A percentile compares a stretch with the other conserved stretches of the same genome.
phyloP scores from a whole-genome alignment of 2,113 vertebrate species.

The Poicephalus meyeri region DNA sequence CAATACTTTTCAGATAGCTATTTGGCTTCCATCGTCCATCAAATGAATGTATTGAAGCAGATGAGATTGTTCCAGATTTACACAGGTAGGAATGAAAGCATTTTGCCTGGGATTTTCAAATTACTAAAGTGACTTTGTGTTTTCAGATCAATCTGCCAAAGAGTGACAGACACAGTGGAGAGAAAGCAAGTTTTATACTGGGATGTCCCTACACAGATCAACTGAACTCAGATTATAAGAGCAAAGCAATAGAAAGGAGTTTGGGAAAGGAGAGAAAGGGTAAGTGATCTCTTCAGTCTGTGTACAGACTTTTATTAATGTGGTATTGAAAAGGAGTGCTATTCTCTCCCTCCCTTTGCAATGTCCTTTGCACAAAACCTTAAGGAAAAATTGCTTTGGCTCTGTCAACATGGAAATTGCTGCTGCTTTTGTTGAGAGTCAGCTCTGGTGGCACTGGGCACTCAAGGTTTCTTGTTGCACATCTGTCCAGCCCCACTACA shows the following conservation, averaged over 20 bases:
- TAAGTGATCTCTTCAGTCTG: not conserved
- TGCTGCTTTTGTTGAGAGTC: not conserved
- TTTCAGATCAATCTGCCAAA: not conserved
- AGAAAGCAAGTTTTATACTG: not conserved
- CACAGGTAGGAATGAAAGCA: not conserved
- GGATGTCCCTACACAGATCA: not conserved
- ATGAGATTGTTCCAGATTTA: not conserved
- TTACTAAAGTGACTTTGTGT: not conserved
- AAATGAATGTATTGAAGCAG: not conserved
- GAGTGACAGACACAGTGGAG: not conserved
- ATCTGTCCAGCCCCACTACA: not conserved
- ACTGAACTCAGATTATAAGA: not conserved
- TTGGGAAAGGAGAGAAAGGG: not conserved
- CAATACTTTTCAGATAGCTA: not conserved
- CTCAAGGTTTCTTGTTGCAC: not conserved
- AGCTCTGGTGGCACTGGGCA: not conserved
- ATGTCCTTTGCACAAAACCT: not conserved
- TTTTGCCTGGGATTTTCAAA: not conserved
- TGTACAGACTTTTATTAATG: not conserved
- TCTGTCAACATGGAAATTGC: not conserved
- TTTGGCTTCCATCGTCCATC: not conserved
- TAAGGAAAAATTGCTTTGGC: not conserved
- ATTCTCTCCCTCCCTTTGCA: not conserved
- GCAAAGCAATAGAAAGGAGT: not conserved
- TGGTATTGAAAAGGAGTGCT: not conserved